phyloP scores from a whole-genome alignment of 2,888 invertebrate species.

The Trachelus stipa region DNA sequence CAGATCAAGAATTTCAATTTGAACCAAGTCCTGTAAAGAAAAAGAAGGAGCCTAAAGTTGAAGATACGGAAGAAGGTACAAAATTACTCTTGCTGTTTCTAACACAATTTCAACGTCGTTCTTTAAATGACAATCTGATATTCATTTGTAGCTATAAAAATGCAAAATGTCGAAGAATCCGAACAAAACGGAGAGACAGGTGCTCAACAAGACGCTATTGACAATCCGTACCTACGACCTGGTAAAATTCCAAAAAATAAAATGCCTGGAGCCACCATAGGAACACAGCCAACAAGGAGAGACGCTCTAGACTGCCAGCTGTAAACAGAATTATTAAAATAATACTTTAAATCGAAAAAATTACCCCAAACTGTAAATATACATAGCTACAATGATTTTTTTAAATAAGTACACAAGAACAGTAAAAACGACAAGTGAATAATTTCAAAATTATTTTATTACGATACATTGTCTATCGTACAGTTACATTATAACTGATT shows the following conservation, averaged over 20 bases:
- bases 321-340: background rate
- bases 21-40: constrained; percentile 60
- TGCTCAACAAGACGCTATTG: constrained; percentile 60
- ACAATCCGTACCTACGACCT: constrained; percentile 63
- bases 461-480: constrained; percentile 15
- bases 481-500: background rate
- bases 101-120: constrained; percentile 4
- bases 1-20: constrained; percentile 71
- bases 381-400: constrained; percentile 4
- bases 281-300: constrained; percentile 12
- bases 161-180: constrained; percentile 35
- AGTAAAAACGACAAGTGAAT: background rate
- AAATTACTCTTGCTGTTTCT: background rate
- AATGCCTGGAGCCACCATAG: constrained; percentile 21
- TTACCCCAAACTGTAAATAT: background rate
- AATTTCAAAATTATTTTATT: constrained; percentile 14
- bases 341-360: background rate
- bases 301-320: constrained; percentile 13
- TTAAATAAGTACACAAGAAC: background rate
- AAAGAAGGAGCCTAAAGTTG: constrained; percentile 55
- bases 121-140: constrained; percentile 18
- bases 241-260: constrained; percentile 66
- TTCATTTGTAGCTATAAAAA: constrained; percentile 36
- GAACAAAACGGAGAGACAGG: constrained; percentile 57
- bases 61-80: constrained; percentile 50